Evolutionary conservation across 1,140 invertebrate species (phyloP).

Genomic region (Pseudomyrmex gracilis): DNA sequence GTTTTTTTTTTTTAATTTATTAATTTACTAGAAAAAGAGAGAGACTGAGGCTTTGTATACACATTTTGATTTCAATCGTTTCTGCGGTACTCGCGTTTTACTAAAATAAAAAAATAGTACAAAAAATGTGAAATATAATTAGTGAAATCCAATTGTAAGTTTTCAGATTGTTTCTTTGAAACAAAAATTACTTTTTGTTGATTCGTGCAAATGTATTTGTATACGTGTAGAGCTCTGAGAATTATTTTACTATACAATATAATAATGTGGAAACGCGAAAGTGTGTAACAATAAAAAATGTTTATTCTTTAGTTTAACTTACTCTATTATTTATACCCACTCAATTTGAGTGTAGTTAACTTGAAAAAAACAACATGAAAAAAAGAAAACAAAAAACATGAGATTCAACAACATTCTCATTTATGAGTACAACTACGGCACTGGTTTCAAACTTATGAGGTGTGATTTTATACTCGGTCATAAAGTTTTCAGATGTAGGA

Average conservation of each 20-base stretch:
- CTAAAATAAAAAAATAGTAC: neutral
- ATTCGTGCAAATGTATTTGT: neutral
- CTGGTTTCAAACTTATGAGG: neutral
- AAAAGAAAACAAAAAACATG: neutral
- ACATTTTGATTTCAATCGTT: neutral
- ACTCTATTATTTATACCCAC: neutral
- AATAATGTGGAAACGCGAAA: neutral
- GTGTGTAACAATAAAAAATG: too few species aligned
- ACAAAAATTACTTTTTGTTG: neutral
- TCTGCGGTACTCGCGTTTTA: neutral
- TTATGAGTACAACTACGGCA: neutral
- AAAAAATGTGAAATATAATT: conserved; percentile 23
- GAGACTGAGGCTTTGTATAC: too few species aligned
- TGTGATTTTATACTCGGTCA: conserved; percentile 26
- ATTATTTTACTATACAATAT: neutral
- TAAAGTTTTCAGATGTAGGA: conserved; percentile 45
- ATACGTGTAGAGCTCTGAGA: neutral
- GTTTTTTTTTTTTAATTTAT: conserved; percentile 4
- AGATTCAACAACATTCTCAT: neutral
- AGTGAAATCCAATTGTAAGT: conserved; percentile 12
- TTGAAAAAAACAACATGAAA: neutral
- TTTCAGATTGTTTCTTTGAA: neutral
- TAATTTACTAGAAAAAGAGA: conserved; percentile 13
- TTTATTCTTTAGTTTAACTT: too few species aligned
- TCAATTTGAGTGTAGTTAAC: conserved; percentile 2